A percentile compares a stretch with the other conserved stretches of the same genome.
These are phyloP conservation scores for Sciurus carolinensis DNA, from an alignment of 2,797 vertebrate genomes.

Conservation along the genomic window DNA sequence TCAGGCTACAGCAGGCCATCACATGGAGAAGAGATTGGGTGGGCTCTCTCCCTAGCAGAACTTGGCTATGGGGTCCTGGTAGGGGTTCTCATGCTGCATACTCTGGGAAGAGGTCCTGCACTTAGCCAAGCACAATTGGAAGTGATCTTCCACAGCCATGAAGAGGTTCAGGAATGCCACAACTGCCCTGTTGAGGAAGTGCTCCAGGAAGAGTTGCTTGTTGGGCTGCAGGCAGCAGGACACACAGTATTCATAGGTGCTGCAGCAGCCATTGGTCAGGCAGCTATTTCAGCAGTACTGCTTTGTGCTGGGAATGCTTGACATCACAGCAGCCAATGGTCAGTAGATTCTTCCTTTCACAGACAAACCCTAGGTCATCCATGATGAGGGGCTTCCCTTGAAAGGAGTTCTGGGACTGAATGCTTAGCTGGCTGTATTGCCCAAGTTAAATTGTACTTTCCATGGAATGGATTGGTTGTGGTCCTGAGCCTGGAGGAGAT, in stretches of 20 bases:
- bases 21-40: constrained; percentile 95
- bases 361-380: constrained; percentile 97
- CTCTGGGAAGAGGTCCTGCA: constrained; percentile 98
- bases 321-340: constrained; percentile 96
- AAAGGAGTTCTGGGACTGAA: constrained; percentile 97
- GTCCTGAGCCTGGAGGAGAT: constrained; percentile 94
- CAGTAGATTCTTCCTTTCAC: constrained; percentile 95
- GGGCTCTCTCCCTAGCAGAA: constrained; percentile 98
- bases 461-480: constrained; percentile 94
- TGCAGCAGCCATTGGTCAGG: constrained; percentile 95
- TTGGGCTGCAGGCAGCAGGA: constrained; percentile 98
- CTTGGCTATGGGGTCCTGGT: constrained; percentile 97
- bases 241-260: constrained; percentile 96
- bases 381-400: constrained; percentile 97
- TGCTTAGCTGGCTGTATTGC: constrained; percentile 96
- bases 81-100: constrained; percentile 99
- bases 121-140: constrained; percentile 97
- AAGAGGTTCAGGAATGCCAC: constrained; percentile 98
- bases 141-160: constrained; percentile 97
- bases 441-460: constrained; percentile 97
- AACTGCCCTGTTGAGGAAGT: constrained; percentile 96
- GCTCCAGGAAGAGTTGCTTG: constrained; percentile 97
- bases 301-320: constrained; percentile 90
- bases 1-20: constrained; percentile 79
- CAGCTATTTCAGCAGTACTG: constrained; percentile 96